Conservation (phyloP, 1,140 invertebrate species). For the Parapsyche elsis region DNA sequence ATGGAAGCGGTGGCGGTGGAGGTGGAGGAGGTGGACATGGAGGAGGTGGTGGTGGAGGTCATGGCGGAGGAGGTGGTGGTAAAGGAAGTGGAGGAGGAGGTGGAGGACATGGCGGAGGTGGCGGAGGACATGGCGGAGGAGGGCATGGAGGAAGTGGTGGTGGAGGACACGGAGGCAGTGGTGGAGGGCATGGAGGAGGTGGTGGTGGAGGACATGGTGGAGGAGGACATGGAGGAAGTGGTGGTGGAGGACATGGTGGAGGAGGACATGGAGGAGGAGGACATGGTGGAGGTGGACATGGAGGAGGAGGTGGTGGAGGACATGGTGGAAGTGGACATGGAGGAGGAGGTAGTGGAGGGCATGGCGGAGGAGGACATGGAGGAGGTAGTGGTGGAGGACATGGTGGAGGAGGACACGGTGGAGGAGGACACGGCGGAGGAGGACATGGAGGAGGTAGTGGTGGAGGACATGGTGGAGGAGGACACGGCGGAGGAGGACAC, state of each 20-base stretch:
- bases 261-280: slow-evolving; percentile 21
- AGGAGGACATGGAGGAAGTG: slow-evolving; percentile 8
- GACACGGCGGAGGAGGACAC: slow-evolving; percentile 16
- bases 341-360: not conserved
- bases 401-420: slow-evolving; percentile 26
- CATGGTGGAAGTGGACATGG: slow-evolving; percentile 13
- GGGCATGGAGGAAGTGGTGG: slow-evolving; percentile 36
- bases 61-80: slow-evolving; percentile 6
- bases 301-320: slow-evolving; percentile 3
- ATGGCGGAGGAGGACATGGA: not conserved
- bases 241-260: slow-evolving; percentile 9
- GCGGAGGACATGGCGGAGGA: slow-evolving; percentile 45
- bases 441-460: slow-evolving; percentile 22
- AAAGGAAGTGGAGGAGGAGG: not conserved
- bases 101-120: slow-evolving; percentile 34
- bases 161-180: slow-evolving; percentile 13
- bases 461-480: slow-evolving; percentile 25
- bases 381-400: slow-evolving; percentile 37
- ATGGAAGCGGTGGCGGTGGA: slow-evolving; percentile 41
- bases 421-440: slow-evolving; percentile 25
- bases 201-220: slow-evolving; percentile 33
- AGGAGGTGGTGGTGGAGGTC: not conserved
- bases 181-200: slow-evolving; percentile 13
- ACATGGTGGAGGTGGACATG: not conserved
- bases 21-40: slow-evolving; percentile 34